These are phyloP conservation scores for Chalcosyrphus nemorum DNA, from an alignment of 2,888 invertebrate genomes.

Conservation along the genomic window DNA sequence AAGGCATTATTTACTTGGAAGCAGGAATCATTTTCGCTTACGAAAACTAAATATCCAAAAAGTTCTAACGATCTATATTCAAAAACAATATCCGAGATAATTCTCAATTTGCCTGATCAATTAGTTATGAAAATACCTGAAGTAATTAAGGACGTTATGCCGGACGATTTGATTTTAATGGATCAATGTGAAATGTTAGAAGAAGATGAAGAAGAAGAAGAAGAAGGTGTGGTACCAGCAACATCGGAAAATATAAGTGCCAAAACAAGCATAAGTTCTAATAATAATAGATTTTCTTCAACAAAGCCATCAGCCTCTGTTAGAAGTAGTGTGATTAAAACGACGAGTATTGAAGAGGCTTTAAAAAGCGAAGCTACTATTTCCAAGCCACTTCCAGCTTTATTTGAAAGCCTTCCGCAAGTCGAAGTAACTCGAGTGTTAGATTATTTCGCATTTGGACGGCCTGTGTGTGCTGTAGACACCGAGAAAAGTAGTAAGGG, in stretches of 20 bases:
- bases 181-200: neutral
- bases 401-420: neutral
- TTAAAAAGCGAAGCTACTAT: too few relatives aligned
- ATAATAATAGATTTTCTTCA: neutral
- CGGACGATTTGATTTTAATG: neutral
- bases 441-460: neutral
- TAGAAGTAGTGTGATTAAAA: neutral
- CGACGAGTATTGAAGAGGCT: too few relatives aligned
- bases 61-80: neutral
- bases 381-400: neutral
- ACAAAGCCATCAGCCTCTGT: neutral
- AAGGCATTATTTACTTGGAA: conserved; percentile 77
- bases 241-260: too few relatives aligned
- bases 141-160: neutral
- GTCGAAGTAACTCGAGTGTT: conserved; percentile 12
- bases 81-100: conserved; percentile 30
- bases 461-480: neutral
- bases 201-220: neutral
- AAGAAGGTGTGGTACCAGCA: too few relatives aligned
- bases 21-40: neutral
- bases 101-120: neutral
- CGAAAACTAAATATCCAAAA: neutral
- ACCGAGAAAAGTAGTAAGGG: too few relatives aligned
- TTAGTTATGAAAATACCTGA: neutral
- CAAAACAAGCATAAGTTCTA: neutral